These are phyloP conservation scores for Miltochrista miniata DNA, from an alignment of 2,888 invertebrate genomes.

Conservation along the genomic window DNA sequence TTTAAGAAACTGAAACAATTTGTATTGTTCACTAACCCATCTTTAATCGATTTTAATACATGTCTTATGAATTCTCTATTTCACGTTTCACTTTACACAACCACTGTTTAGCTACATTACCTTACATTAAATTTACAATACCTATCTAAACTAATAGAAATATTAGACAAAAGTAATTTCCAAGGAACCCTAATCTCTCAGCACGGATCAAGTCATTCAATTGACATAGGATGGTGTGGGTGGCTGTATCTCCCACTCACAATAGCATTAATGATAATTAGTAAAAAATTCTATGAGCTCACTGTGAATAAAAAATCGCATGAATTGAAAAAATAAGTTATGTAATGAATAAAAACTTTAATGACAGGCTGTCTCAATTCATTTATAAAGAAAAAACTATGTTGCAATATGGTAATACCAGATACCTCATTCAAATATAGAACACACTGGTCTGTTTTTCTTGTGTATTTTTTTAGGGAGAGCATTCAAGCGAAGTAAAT, in stretches of 20 bases:
- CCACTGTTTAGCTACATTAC: no score
- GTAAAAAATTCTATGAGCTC: slow-evolving; percentile 24
- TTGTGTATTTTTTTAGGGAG: no score
- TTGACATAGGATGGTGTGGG: slow-evolving; percentile 22
- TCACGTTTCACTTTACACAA: no score
- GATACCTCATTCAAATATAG: no score
- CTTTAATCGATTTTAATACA: no score
- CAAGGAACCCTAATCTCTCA: slow-evolving; percentile 18
- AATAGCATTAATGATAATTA: slow-evolving; percentile 25
- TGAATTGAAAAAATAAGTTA: not conserved
- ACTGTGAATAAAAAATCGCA: slow-evolving; percentile 6
- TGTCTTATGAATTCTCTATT: no score
- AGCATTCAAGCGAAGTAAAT: no score
- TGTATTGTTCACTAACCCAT: no score
- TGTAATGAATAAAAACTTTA: slow-evolving; percentile 1
- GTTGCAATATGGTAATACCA: not conserved
- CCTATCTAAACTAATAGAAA: no score
- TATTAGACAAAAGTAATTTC: not conserved
- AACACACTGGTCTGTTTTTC: no score
- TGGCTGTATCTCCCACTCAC: slow-evolving; percentile 17
- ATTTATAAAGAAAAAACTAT: not conserved
- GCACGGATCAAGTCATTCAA: slow-evolving; percentile 15
- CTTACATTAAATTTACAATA: no score
- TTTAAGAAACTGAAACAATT: no score
- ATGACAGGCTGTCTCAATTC: not conserved